Evolutionary conservation across 2,113 vertebrate genomes (phyloP).

Genomic region (Elgaria multicarinata): DNA sequence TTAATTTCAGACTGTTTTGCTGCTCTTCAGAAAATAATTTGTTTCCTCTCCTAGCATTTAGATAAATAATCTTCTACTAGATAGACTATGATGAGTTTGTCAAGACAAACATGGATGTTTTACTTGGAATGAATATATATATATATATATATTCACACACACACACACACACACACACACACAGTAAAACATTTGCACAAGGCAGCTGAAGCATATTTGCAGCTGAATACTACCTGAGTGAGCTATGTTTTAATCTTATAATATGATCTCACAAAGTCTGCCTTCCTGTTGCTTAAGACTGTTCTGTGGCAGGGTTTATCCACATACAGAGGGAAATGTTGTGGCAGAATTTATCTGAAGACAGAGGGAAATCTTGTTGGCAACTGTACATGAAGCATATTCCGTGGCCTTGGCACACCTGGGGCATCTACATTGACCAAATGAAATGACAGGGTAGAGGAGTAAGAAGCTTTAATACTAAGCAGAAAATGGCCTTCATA

Average conservation of each 20-base stretch:
- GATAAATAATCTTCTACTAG: slow-evolving; percentile 58
- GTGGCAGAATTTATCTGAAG: background rate
- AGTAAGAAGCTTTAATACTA: slow-evolving; percentile 68
- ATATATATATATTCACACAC: too few relatives aligned
- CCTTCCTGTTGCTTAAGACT: slow-evolving; percentile 30
- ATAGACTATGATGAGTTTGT: slow-evolving; percentile 61
- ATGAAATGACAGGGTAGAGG: slow-evolving; percentile 30
- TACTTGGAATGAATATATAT: too few relatives aligned
- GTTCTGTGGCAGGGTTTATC: background rate
- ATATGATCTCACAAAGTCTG: slow-evolving; percentile 61
- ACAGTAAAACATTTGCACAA: slow-evolving; percentile 64
- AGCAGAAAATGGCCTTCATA: slow-evolving; percentile 72
- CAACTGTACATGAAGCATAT: background rate
- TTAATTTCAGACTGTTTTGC: slow-evolving; percentile 43
- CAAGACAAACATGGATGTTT: slow-evolving; percentile 61
- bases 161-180: too few relatives aligned
- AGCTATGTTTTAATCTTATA: slow-evolving; percentile 65
- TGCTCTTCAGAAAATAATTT: slow-evolving; percentile 53
- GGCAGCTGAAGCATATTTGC: slow-evolving; percentile 63
- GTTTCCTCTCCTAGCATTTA: slow-evolving; percentile 47
- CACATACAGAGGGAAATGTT: background rate
- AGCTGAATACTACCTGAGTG: slow-evolving; percentile 58
- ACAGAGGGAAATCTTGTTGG: background rate
- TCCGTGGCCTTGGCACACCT: background rate
- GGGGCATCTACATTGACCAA: background rate